These are phyloP conservation scores for Nyctalus aviator DNA, from an alignment of 2,797 vertebrate species.

Conservation along the genomic window DNA sequence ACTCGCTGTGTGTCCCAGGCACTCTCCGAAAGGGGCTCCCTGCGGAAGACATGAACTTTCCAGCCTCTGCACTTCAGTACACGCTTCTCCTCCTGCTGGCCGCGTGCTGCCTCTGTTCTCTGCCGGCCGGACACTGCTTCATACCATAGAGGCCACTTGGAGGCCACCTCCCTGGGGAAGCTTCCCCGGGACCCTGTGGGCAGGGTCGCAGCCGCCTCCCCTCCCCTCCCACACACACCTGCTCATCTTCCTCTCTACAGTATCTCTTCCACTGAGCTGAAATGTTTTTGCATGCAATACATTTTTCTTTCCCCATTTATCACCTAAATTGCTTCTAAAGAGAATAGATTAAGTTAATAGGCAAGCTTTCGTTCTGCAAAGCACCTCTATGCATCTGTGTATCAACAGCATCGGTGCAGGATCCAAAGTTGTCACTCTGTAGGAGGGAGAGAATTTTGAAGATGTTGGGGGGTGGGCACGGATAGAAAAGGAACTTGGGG, in stretches of 20 bases:
- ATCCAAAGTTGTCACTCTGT: background rate
- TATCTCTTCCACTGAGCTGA: background rate
- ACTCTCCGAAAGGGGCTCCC: background rate
- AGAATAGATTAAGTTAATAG: background rate
- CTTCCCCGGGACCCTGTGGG: background rate
- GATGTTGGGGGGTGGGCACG: background rate
- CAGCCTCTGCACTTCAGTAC: background rate
- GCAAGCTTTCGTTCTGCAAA: background rate
- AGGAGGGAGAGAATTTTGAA: background rate
- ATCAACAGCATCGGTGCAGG: background rate
- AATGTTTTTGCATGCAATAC: background rate
- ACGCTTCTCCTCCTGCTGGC: background rate
- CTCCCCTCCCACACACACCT: background rate
- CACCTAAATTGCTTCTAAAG: constrained; percentile 21
- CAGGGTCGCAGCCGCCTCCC: background rate
- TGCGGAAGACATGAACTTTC: background rate
- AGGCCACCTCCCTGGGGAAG: background rate
- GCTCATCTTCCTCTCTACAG: background rate
- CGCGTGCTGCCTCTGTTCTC: background rate
- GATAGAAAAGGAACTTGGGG: background rate
- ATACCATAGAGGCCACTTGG: background rate
- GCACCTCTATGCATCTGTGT: background rate
- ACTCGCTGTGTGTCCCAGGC: background rate
- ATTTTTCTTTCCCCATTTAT: background rate
- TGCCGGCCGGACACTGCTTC: background rate